Conservation (phyloP, 2,797 vertebrate genomes). For the Peromyscus nudipes region DNA sequence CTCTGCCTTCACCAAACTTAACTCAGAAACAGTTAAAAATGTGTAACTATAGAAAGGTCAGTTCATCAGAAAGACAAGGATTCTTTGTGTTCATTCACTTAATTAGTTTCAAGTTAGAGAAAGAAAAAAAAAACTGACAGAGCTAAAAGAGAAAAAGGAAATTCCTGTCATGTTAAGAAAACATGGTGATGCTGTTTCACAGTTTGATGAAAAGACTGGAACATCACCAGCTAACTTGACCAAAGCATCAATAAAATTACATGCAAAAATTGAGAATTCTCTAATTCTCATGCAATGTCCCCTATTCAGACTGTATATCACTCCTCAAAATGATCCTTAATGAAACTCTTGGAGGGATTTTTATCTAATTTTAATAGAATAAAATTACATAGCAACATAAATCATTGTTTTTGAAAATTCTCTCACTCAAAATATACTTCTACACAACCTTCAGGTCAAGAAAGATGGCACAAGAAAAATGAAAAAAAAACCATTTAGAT, state of each 20-base stretch:
- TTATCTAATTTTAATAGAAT: not conserved
- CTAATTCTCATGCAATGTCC: not conserved
- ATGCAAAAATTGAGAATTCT: not conserved
- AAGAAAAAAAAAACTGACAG: not conserved
- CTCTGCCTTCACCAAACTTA: not conserved
- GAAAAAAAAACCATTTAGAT: not conserved
- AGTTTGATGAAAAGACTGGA: not conserved
- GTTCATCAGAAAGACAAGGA: not conserved
- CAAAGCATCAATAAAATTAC: not conserved
- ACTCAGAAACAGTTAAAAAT: not conserved
- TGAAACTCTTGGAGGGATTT: not conserved
- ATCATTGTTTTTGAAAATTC: not conserved
- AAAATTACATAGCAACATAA: not conserved
- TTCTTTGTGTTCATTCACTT: not conserved
- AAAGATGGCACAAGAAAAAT: not conserved
- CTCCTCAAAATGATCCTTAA: not conserved
- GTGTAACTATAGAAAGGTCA: not conserved
- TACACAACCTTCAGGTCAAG: not conserved
- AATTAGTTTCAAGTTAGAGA: not conserved
- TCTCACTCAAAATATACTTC: not conserved
- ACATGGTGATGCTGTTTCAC: not conserved
- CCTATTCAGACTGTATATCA: not conserved
- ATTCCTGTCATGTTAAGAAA: not conserved
- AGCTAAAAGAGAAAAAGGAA: not conserved
- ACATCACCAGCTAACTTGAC: not conserved